Evolutionary conservation across 2,888 invertebrate genomes (phyloP), one percentile per base, ranked within the genome.

Genomic region (Athalia circularis): DNA sequence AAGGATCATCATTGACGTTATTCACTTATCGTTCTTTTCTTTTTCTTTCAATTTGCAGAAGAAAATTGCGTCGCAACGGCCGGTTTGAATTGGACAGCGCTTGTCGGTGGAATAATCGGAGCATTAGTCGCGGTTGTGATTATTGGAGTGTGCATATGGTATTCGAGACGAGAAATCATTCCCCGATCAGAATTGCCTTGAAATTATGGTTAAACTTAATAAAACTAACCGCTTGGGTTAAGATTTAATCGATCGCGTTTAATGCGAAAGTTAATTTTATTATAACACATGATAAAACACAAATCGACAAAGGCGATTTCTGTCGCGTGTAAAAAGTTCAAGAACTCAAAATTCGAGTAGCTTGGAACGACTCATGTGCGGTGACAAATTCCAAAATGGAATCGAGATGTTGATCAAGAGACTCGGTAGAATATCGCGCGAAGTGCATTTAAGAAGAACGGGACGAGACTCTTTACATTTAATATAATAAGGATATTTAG

Each of bases 61-160:
- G 81, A 83, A 64, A 74, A 77, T 13, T 86, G 86, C 65, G 59
- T 70, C 11, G n/a, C 13, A 5, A 29, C 79, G 50, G 74, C 72
- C 8, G 65, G 52, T 29, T 9, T 80, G n/a, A 82, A 83, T 43
- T 61, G 77, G 6, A 77, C 77, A 5, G 81, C 79, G 4, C 80
- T 86, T 57, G 74, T 82, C 8, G 85, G 85, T 48, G 84, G 82
- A 43, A 11, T 81, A 8, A 72, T 65, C 29, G 82, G 77, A 8
- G 79, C 77, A 13, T 1, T 80, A 1, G 5, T 83, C 4, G 29
- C 82, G 6, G 11, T 83, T 9, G 29, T 72, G 6, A 64, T 83
- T 43, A 29, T 82, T 3, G 77, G 75, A 4, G 77, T 48, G 9
- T n/a, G 70, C 68, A 61, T 75, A 61, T 75, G 61, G 48, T 75